Evolutionary conservation across 1,140 invertebrate genomes (phyloP).

Genomic region (Pemphigus obesinymphae): DNA sequence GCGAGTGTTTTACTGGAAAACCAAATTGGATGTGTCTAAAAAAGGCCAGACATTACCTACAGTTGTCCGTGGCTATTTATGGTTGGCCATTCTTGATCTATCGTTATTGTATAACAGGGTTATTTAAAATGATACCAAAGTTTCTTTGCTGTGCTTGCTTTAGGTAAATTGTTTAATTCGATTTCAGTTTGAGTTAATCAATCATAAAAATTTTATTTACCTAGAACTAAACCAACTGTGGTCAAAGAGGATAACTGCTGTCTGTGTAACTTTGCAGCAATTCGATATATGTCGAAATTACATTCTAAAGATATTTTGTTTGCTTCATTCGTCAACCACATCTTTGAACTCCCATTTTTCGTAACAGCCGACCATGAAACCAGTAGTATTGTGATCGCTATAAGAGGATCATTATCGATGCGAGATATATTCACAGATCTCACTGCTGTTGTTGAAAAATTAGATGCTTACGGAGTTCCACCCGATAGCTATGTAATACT

Average conservation of each 20-base stretch:
- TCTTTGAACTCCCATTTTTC: conserved; percentile 85
- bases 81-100: conserved; percentile 87
- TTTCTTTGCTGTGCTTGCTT: conserved; percentile 71
- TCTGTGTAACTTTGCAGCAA: conserved; percentile 77
- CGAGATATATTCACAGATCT: conserved; percentile 87
- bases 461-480: conserved; percentile 69
- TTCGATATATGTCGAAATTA: conserved; percentile 70
- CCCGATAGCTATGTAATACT: conserved; percentile 58
- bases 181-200: not conserved
- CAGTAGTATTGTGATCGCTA: conserved; percentile 73
- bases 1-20: conserved; percentile 58
- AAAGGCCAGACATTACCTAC: conserved; percentile 68
- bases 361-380: conserved; percentile 79
- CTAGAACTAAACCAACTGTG: conserved; percentile 61
- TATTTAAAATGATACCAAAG: conserved; percentile 66
- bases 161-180: conserved; percentile 55
- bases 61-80: conserved; percentile 76
- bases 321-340: conserved; percentile 79
- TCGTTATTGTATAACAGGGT: conserved; percentile 65
- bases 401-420: conserved; percentile 81
- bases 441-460: conserved; percentile 69
- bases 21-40: conserved; percentile 76
- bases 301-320: conserved; percentile 75
- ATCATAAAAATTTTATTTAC: conserved; percentile 41
- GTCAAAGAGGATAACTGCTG: conserved; percentile 86